Percentiles rank a stretch among this genome's conserved stretches.
These are phyloP conservation scores for Sebastes itinus DNA, from an alignment of 2,797 vertebrate genomes.

Conservation along the genomic window DNA sequence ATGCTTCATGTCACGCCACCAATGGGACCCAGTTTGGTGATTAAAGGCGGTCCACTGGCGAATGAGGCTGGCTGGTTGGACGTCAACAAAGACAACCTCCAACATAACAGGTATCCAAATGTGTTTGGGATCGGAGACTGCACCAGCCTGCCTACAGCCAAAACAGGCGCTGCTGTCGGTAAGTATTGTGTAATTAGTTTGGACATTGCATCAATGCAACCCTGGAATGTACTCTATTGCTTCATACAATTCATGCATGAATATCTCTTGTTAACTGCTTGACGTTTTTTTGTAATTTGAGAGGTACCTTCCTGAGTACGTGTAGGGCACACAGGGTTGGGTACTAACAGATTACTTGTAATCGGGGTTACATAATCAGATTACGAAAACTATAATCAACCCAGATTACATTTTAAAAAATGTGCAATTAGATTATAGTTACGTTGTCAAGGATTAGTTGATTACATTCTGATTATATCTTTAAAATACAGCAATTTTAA, in stretches of 20 bases:
- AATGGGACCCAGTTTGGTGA: conserved; percentile 89
- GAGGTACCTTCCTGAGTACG: not conserved
- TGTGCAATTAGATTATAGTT: not conserved
- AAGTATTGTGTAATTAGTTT: conserved; percentile 39
- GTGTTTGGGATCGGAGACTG: conserved; percentile 98
- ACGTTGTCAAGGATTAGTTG: not conserved
- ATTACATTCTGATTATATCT: not conserved
- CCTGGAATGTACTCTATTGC: conserved; percentile 9
- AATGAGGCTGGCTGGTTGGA: conserved; percentile 92
- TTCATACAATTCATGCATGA: not conserved
- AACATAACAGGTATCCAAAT: conserved; percentile 92
- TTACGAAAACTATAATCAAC: not conserved
- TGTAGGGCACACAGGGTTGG: not conserved
- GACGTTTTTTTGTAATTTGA: not conserved
- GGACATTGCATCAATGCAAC: not conserved
- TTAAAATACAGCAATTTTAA: not conserved
- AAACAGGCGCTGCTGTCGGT: conserved; percentile 94
- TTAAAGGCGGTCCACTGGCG: conserved; percentile 85
- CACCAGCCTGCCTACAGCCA: conserved; percentile 93
- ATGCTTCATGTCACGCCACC: conserved; percentile 98
- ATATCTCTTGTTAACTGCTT: not conserved
- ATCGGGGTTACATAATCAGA: not conserved
- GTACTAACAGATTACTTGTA: not conserved
- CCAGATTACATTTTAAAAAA: not conserved
- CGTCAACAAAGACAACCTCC: conserved; percentile 91